Evolutionary conservation across 2,113 vertebrate species (phyloP).

Genomic region (Hystrix cristata): DNA sequence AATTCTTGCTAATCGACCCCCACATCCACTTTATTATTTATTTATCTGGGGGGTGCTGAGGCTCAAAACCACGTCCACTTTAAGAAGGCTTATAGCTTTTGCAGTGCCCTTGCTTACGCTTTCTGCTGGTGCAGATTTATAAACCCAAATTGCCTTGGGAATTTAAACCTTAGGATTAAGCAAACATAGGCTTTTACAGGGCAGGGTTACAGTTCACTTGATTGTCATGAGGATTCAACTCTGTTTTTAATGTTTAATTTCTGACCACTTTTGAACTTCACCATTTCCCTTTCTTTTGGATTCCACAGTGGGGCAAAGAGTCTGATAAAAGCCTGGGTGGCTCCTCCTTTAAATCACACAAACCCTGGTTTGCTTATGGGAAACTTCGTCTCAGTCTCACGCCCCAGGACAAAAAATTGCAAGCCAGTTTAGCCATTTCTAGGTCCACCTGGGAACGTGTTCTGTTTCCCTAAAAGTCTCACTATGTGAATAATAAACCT

Average conservation of each 20-base stretch:
- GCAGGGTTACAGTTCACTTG: not conserved
- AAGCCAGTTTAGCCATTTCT: not conserved
- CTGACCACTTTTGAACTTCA: not conserved
- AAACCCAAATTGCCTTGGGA: conserved; percentile 25
- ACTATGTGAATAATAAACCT: conserved; percentile 62
- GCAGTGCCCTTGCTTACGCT: not conserved
- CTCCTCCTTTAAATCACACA: not conserved
- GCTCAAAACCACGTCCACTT: not conserved
- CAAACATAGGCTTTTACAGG: not conserved
- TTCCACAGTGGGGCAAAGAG: not conserved
- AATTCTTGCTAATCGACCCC: not conserved
- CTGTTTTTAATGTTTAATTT: not conserved
- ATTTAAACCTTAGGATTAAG: not conserved
- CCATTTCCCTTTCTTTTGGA: not conserved
- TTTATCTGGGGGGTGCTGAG: too few relatives aligned
- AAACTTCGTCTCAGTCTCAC: not conserved
- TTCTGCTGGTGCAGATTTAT: not conserved
- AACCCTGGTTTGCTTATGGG: not conserved
- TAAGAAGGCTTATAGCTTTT: not conserved
- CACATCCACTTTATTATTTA: not conserved
- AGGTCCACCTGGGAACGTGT: not conserved
- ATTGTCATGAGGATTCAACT: not conserved
- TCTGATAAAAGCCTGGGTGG: not conserved
- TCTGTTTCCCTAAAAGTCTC: conserved; percentile 35
- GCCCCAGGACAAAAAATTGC: not conserved